Evolutionary conservation across 2,888 invertebrate species (phyloP).

Genomic region (Eumerus sabulonum): DNA sequence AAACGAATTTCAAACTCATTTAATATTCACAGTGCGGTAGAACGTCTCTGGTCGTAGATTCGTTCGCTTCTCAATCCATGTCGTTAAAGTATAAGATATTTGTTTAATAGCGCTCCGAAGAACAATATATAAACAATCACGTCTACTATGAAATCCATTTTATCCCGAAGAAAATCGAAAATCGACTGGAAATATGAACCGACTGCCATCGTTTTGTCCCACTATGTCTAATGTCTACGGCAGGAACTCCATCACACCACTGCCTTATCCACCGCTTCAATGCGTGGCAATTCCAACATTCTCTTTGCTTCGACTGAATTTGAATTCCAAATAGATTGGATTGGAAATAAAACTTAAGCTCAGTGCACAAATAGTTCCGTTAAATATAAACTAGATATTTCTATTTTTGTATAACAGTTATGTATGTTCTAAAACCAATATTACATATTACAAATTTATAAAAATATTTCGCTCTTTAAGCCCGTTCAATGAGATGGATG

Average conservation of each 20-base stretch:
- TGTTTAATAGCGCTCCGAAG: slow-evolving; percentile 74
- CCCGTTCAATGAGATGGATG: slow-evolving; percentile 89
- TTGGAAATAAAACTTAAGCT: not conserved
- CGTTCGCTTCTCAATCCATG: slow-evolving; percentile 5
- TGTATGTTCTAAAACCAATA: slow-evolving; percentile 18
- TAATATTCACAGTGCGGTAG: slow-evolving; percentile 42
- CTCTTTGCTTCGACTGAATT: not conserved
- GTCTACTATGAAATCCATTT: slow-evolving; percentile 75
- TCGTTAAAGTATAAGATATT: slow-evolving; percentile 71
- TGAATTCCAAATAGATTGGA: slow-evolving; percentile 1
- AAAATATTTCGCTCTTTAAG: slow-evolving; percentile 30
- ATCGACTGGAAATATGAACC: slow-evolving; percentile 44
- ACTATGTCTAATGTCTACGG: slow-evolving; percentile 2
- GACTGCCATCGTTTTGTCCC: slow-evolving; percentile 42
- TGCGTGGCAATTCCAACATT: slow-evolving; percentile 53
- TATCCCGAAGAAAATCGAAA: slow-evolving; percentile 48
- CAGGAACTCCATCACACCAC: slow-evolving; percentile 25
- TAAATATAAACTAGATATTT: slow-evolving; percentile 7
- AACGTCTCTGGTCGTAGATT: slow-evolving; percentile 22
- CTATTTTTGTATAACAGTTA: slow-evolving; percentile 8
- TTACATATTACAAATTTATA: slow-evolving; percentile 5
- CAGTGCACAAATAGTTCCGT: not conserved
- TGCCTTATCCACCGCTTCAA: slow-evolving; percentile 31
- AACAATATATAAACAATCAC: slow-evolving; percentile 73
- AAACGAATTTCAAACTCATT: slow-evolving; percentile 9